Evolutionary conservation across 2,797 vertebrate genomes (phyloP), one percentile per base, ranked within the genome.

Genomic region (Austrolebias charrua): DNA sequence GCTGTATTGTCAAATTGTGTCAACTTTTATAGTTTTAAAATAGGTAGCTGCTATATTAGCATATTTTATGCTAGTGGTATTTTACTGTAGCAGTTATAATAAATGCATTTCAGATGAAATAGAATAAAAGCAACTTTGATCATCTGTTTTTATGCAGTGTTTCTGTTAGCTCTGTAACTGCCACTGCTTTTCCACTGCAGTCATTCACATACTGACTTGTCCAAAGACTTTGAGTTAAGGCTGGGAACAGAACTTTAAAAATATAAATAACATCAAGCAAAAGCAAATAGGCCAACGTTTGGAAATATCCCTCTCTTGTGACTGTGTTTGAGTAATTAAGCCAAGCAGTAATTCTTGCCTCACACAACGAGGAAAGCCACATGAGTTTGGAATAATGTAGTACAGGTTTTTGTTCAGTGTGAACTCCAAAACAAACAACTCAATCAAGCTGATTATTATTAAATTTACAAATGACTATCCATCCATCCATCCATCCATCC

Each of bases 261-360:
- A 56, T 73, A 61, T 61, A 70, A 71, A 72, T 75, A 74, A 68
- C 58, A 56, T 70, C 43, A 47, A 72, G 31, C 13, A 13, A 66
- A 72, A 62, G 35, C 73, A 66, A 70, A 68, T 42, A 55, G 55
- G 71, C 46, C 54, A 58, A 24, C 43, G 19, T 62, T 73, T 61
- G 28, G 63, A 60, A 60, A 55, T 13, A 52, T 35, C 33, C 45
- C 47, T 80, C 59, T 54, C 61, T 16, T 16, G 24, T 64, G 75
- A 62, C 55, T 1, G 15, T 48, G 47, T 46, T 66, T 35, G 45
- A 49, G 66, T 76, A 75, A 78, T 73, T 71, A 73, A 63, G 16
- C 45, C n/a, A 43, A 57, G 53, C 50, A 40, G 52, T 69, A 13
- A 45, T 46, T 58, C 13, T 20, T n/a, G 33, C 63, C 46, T 54